Conservation (phyloP, 1,140 invertebrate species). For the Hetaerina americana region DNA sequence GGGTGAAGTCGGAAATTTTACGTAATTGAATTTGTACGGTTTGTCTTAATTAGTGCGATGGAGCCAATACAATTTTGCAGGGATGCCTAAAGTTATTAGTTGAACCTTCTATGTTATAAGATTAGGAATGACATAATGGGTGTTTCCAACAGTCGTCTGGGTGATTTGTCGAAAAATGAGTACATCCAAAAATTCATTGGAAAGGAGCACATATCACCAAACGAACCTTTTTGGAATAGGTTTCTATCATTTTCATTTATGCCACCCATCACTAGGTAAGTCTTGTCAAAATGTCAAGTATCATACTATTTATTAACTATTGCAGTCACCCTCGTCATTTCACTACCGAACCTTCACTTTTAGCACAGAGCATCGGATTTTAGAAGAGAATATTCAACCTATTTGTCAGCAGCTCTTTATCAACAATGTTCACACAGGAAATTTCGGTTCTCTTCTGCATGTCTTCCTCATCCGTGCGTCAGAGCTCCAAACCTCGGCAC, state of each 20-base stretch:
- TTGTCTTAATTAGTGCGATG: neutral
- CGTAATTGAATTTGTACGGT: neutral
- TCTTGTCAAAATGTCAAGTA: slow-evolving; percentile 15
- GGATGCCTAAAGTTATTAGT: neutral
- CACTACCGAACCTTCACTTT: slow-evolving; percentile 16
- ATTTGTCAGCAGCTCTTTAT: slow-evolving; percentile 55
- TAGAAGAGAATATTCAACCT: slow-evolving; percentile 63
- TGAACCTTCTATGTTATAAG: neutral
- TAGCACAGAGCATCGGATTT: slow-evolving; percentile 62
- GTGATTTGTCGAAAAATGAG: slow-evolving; percentile 69
- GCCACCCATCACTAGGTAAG: slow-evolving; percentile 57
- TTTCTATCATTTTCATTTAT: slow-evolving; percentile 83
- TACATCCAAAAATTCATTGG: slow-evolving; percentile 65
- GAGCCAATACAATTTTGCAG: neutral
- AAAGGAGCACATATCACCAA: slow-evolving; percentile 61
- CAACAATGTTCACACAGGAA: slow-evolving; percentile 76
- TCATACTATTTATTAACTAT: neutral
- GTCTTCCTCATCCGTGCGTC: slow-evolving; percentile 66
- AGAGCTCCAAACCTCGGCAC: slow-evolving; percentile 66
- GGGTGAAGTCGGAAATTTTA: neutral
- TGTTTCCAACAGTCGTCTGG: slow-evolving; percentile 64
- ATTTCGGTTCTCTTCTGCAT: slow-evolving; percentile 71
- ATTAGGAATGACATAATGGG: slow-evolving; percentile 53
- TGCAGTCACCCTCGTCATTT: slow-evolving; percentile 5
- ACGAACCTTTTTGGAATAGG: slow-evolving; percentile 89